Conservation (phyloP, 2,797 vertebrate species). For the Mormyrops boulengeri region DNA sequence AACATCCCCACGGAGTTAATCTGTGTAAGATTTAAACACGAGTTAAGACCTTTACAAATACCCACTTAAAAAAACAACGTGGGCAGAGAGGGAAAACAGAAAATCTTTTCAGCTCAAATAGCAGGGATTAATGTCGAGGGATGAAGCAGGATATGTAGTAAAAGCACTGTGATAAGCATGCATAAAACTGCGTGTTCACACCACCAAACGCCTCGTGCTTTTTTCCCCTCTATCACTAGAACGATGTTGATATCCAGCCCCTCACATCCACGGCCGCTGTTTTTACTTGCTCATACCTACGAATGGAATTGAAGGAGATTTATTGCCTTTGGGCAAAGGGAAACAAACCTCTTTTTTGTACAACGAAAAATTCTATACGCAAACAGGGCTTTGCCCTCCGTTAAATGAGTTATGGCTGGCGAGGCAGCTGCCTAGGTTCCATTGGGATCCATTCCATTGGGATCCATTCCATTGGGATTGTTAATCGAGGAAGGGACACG, state of each 20-base stretch:
- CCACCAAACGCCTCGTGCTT: not conserved
- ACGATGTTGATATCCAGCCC: not conserved
- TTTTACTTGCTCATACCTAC: not conserved
- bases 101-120: conserved; percentile 4
- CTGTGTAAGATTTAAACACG: not conserved
- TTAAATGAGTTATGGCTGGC: not conserved
- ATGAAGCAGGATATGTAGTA: not conserved
- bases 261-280: not conserved
- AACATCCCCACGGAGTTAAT: not conserved
- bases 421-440: not conserved
- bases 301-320: conserved; percentile 13
- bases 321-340: not conserved
- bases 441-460: not conserved
- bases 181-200: not conserved
- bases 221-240: not conserved
- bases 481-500: not conserved
- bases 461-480: conserved; percentile 6
- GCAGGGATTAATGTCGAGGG: not conserved
- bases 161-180: not conserved
- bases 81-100: not conserved
- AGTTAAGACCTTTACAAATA: not conserved
- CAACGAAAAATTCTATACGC: not conserved
- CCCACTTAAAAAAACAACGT: conserved; percentile 5
- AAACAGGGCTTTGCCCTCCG: not conserved
- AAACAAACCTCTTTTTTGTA: conserved; percentile 4